phyloP scores from a whole-genome alignment of 2,888 invertebrate genomes.

The Abrostola tripartita region DNA sequence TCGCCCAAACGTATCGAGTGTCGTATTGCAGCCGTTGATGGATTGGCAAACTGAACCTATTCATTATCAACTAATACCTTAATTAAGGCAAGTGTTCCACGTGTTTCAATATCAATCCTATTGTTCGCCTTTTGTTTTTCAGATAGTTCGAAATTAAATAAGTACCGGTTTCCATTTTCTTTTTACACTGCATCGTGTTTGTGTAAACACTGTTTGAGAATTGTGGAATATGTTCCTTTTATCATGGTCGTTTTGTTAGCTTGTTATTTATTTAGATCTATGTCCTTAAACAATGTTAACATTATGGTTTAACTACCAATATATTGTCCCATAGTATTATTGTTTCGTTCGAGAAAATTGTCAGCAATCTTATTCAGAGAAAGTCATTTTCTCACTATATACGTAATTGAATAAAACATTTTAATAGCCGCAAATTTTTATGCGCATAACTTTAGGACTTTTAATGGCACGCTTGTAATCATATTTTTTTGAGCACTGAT shows the following conservation, averaged over 20 bases:
- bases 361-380: background rate
- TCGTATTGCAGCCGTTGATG: constrained; percentile 63
- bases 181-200: constrained; percentile 8
- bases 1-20: constrained; percentile 71
- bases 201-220: constrained; percentile 2
- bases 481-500: background rate
- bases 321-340: constrained; percentile 13
- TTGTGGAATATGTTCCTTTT: background rate
- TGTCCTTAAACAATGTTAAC: constrained; percentile 19
- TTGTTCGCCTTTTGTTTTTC: constrained; percentile 25
- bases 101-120: constrained; percentile 19
- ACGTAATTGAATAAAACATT: constrained; percentile 16
- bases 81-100: constrained; percentile 41
- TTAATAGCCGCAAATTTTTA: constrained; percentile 18
- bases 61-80: constrained; percentile 44
- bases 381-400: constrained; percentile 2
- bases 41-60: constrained; percentile 57
- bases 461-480: background rate
- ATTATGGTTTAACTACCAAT: constrained; percentile 15
- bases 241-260: constrained; percentile 11
- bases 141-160: constrained; percentile 10
- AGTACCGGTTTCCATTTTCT: constrained; percentile 20
- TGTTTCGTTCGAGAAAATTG: constrained; percentile 9
- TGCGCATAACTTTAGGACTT: constrained; percentile 21
- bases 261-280: constrained; percentile 7